Base-by-base conservation (phyloP, 1,140 invertebrate genomes). In the Lanistes nyassanus region DNA sequence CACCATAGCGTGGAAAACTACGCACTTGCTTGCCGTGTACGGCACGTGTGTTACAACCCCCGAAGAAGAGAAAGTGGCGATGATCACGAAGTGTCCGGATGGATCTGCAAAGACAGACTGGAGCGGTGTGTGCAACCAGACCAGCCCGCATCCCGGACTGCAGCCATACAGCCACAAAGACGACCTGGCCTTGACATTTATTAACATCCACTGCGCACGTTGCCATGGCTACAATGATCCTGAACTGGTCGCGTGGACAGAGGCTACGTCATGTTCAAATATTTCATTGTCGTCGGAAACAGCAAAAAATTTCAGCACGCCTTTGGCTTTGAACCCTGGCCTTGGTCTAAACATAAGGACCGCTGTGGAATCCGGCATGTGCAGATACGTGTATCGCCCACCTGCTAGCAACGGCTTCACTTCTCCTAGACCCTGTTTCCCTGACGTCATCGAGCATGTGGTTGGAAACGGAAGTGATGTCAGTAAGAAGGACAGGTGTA, bases 161-260 rank as follows among this genome's bases (percentile, higher is more conserved):
- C 70, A 58, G 23, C 70, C 70, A 29, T 42, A 72, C 70, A 72
- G 70, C 56, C 26, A 60, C 37, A 56, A 19, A 37, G 21, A 39
- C 21, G 7, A 60, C 70, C 53, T 72, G 55, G 47, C 56, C 6
- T 42, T 72, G 56, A 72, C 70, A 16, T 72, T 72, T 55, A 58
- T 53, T 23, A 72, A 58, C 53, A 11, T 58, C 2, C 9, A 42
- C 34, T 72, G 70, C 55, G 70, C 70, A 2, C 70, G 47, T 21
- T 72, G 70, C n/a, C 70, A 72, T 56, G 36, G 70, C n/a, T 72
- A 72, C 37, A 5, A n/a, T 5, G 70, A 72, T 55, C 36, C 37
- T 23, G n/a, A 26, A 3, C 37, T 72, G 70, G 0, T 72, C 3
- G 55, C 70, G 13, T 72, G 70, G 70, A n/a, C 26, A 19, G 55